These are phyloP conservation scores for Girardia tigrina DNA, from an alignment of 2,888 invertebrate genomes.

Conservation along the genomic window DNA sequence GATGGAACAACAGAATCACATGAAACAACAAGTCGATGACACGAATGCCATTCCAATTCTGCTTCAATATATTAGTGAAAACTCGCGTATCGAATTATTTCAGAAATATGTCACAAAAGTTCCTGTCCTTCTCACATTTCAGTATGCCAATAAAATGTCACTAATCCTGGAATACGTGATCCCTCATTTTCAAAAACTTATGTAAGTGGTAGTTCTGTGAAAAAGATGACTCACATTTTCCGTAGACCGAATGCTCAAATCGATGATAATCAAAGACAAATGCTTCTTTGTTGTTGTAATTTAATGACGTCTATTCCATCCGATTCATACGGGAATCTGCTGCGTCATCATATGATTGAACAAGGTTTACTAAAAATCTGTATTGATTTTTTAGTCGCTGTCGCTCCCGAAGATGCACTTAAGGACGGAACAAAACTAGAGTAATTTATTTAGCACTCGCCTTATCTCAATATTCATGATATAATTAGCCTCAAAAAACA, in stretches of 20 bases:
- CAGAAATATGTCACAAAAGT: slow-evolving; percentile 10
- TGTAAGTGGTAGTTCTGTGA: neutral
- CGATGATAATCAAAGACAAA: neutral
- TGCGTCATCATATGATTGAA: slow-evolving; percentile 15
- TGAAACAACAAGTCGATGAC: neutral
- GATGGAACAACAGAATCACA: neutral
- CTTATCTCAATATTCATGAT: too few relatives aligned
- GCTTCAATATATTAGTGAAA: neutral
- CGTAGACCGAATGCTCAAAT: neutral
- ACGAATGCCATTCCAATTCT: neutral
- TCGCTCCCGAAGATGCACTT: neutral
- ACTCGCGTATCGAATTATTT: neutral
- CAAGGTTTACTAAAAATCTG: slow-evolving; percentile 1
- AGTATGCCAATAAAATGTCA: neutral
- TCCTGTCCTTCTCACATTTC: neutral
- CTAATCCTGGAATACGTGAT: neutral
- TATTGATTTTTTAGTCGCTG: neutral
- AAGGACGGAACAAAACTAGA: neutral
- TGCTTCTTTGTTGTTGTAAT: slow-evolving; percentile 8
- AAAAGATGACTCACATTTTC: neutral
- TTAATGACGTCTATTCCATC: slow-evolving; percentile 1
- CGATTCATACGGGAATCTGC: neutral
- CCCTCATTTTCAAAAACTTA: neutral
- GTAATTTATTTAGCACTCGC: neutral
- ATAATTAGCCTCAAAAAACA: neutral